Evolutionary conservation across 37 sponge, comb jelly and placozoan genomes (phyloP).

Genomic region (Aphrocallistes beatrix): DNA sequence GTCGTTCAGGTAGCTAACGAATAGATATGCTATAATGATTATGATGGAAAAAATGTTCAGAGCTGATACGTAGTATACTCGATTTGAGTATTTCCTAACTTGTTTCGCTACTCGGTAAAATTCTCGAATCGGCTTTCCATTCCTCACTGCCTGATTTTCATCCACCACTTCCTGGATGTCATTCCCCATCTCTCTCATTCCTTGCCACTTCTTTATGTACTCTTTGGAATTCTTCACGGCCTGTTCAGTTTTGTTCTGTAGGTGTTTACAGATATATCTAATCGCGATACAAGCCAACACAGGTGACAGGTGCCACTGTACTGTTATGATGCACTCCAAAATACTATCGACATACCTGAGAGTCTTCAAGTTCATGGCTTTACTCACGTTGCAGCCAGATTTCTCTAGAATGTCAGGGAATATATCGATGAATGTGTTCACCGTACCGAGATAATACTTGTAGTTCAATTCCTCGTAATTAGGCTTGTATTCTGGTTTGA

Average conservation of each 20-base stretch:
- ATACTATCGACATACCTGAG: too few relatives aligned
- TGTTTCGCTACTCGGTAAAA: not conserved
- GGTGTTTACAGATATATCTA: not conserved
- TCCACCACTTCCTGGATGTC: not conserved
- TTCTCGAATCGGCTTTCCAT: not conserved
- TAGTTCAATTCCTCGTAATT: too few relatives aligned
- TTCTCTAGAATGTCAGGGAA: not conserved
- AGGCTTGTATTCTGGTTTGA: not conserved
- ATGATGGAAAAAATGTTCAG: not conserved
- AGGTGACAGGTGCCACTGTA: not conserved
- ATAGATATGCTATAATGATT: not conserved
- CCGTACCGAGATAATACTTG: not conserved
- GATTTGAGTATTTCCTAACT: not conserved
- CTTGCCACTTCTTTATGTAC: too few relatives aligned
- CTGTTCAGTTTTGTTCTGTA: not conserved
- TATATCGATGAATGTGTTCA: not conserved
- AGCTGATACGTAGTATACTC: not conserved
- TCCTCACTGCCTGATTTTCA: not conserved
- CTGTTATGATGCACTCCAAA: not conserved
- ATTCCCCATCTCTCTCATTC: too few relatives aligned
- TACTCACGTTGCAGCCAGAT: not conserved
- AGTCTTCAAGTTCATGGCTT: not conserved
- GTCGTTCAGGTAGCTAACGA: not conserved
- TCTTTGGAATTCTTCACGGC: not conserved
- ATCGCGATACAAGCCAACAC: not conserved